Percentiles rank a stretch among this genome's conserved stretches.
Evolutionary conservation across 2,113 vertebrate genomes (phyloP).

Genomic region (Parus major): DNA sequence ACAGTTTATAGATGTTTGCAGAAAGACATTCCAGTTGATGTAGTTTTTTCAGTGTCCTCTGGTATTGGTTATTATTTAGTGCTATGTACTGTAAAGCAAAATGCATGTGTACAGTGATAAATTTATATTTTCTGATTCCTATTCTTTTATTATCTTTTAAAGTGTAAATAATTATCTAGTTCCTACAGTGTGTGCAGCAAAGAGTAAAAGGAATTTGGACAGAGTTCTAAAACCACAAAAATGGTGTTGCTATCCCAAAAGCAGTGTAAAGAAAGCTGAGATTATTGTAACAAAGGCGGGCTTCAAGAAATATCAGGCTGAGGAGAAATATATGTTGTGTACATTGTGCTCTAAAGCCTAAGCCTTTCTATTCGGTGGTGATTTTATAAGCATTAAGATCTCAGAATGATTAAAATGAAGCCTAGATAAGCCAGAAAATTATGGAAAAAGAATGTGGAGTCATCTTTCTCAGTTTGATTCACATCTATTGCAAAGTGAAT

Average conservation of each 20-base stretch:
- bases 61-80: background rate
- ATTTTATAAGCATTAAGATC: background rate
- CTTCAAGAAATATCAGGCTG: background rate
- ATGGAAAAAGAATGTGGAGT: background rate
- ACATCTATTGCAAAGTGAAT: background rate
- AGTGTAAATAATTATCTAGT: background rate
- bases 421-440: background rate
- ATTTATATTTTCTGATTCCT: background rate
- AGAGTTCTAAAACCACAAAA: background rate
- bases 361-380: background rate
- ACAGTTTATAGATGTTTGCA: background rate
- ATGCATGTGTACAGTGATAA: background rate
- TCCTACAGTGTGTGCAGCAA: background rate
- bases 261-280: background rate
- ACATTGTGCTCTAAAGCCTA: background rate
- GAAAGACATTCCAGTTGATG: background rate
- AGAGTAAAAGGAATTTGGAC: background rate
- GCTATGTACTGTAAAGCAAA: background rate
- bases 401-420: background rate
- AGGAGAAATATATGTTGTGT: background rate
- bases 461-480: background rate
- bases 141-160: background rate
- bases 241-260: background rate
- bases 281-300: background rate
- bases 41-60: background rate